Evolutionary conservation across 2,797 vertebrate genomes (phyloP), one percentile per base, ranked within the genome.

Genomic region (Coccyzus lansbergi): DNA sequence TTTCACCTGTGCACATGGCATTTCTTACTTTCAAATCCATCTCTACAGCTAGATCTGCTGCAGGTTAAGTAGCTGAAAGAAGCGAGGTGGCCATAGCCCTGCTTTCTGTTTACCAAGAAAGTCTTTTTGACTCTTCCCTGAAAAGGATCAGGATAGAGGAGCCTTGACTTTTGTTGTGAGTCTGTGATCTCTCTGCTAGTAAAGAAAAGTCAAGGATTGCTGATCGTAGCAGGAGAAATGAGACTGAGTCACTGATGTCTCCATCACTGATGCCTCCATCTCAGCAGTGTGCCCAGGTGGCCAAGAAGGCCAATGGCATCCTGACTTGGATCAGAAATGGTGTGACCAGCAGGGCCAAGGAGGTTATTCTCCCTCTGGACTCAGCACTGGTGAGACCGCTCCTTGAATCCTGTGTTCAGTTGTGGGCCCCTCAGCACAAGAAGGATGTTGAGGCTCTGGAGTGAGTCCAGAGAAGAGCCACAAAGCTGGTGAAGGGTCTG

Each of bases 1-100:
- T 71, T 71, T 81, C 42, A 40, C 26, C 56, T 34, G 12, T 26
- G 48, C 69, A 38, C 29, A 1, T 19, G 38, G 24, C n/a, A 18
- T 67, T 71, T 64, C 52, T 55, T 83, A 38, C 42, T 36, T 17
- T 70, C 64, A 62, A 14, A 24, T 8, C 56, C 26, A 40, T 22
- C 15, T 71, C 16, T 60, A 21, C 42, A 56, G 40, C 40, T 38
- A 38, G 16, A 6, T 12, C 29, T 52, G 28, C 12, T 31, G 5
- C 12, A 14, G 34, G 34, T 15, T 42, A 56, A 44, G n/a, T 0
- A 24, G 36, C 26, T 68, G 71, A 36, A 56, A 69, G 0, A 31
- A 22, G 38, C 8, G 9, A 4, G 9, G 1, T 51, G 59, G 21
- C 8, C 16, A 7, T 10, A 40, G 3, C 6, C 5, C 5, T 16